Percentiles rank a stretch among this genome's conserved stretches.
These are phyloP conservation scores for Mimachlamys varia DNA, from an alignment of 2,888 invertebrate species.

Conservation along the genomic window DNA sequence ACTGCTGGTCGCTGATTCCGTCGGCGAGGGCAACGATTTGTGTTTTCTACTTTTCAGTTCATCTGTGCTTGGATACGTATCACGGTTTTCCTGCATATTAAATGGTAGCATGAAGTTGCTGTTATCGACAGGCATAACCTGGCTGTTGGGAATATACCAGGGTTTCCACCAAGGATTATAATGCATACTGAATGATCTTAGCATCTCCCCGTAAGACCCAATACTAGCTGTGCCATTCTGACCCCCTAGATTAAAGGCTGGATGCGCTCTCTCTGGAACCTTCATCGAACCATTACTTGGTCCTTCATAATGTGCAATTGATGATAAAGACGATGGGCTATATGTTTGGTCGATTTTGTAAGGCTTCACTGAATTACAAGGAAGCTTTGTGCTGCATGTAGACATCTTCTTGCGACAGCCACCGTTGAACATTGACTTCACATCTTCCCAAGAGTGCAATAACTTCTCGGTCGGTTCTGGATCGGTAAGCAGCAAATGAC, in stretches of 20 bases:
- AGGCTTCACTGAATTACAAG: not conserved
- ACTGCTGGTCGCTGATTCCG: not conserved
- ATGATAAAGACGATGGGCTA: not conserved
- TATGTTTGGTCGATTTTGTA: not conserved
- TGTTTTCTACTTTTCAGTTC: not conserved
- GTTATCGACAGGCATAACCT: not conserved
- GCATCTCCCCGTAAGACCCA: conserved; percentile 59
- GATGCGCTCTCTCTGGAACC: conserved; percentile 44
- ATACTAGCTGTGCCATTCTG: conserved; percentile 39
- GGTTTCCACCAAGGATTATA: conserved; percentile 57
- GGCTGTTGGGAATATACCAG: conserved; percentile 44
- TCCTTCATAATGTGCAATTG: not conserved
- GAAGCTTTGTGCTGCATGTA: conserved; percentile 37
- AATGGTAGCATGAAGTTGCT: not conserved
- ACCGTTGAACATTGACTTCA: conserved; percentile 99
- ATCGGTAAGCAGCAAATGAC: conserved; percentile 92
- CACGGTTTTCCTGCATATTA: not conserved
- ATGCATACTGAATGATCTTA: conserved; percentile 60
- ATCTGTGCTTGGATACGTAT: not conserved
- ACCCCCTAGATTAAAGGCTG: conserved; percentile 48
- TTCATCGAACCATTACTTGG: not conserved
- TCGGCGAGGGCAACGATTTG: not conserved
- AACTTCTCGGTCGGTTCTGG: conserved; percentile 81
- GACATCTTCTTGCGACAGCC: conserved; percentile 91
- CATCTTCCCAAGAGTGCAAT: conserved; percentile 94